Evolutionary conservation across 2,797 vertebrate species (phyloP).

Genomic region (Peromyscus nudipes): DNA sequence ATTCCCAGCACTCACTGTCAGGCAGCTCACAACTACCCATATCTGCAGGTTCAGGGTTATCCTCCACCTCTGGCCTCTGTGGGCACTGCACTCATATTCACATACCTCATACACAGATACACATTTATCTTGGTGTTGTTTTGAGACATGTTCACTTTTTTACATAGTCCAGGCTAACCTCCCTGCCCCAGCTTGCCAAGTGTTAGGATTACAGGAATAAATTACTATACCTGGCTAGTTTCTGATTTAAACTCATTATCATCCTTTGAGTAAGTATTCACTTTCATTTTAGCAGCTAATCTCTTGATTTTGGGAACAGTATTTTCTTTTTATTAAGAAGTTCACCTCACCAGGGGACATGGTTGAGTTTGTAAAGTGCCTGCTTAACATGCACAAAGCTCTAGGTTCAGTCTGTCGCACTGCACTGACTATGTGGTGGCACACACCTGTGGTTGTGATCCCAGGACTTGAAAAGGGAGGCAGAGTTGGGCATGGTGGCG

Average conservation of each 20-base stretch:
- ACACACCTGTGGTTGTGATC: neutral
- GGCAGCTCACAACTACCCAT: neutral
- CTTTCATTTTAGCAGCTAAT: neutral
- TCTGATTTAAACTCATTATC: neutral
- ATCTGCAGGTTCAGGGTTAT: neutral
- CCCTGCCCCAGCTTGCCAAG: neutral
- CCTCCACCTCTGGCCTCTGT: neutral
- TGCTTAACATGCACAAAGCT: neutral
- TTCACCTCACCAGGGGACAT: neutral
- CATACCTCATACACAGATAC: neutral
- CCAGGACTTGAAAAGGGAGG: neutral
- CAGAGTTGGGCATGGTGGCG: neutral
- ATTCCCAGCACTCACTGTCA: neutral
- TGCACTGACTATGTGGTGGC: neutral
- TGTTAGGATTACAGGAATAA: neutral
- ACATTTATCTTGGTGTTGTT: neutral
- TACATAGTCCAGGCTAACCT: neutral
- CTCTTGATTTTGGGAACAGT: neutral
- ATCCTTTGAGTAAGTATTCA: neutral
- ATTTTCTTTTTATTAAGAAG: neutral
- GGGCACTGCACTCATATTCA: neutral
- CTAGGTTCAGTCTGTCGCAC: neutral
- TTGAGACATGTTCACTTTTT: neutral
- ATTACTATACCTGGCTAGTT: neutral
- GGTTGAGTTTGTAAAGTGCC: neutral